These are phyloP conservation scores for Latheticus oryzae DNA, from an alignment of 2,888 invertebrate species.

Conservation along the genomic window DNA sequence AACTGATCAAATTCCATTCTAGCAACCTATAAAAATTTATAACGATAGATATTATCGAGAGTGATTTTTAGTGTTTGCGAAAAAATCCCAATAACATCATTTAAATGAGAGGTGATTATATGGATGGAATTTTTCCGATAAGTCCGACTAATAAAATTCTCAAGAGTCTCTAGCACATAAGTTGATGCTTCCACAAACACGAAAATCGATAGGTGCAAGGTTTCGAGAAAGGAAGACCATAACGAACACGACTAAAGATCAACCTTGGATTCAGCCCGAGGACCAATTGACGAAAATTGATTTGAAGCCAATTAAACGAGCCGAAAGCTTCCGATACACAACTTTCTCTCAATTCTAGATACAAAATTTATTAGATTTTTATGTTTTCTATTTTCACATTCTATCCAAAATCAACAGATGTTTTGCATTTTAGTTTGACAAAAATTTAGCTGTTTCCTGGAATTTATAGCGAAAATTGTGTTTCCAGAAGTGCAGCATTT, in stretches of 20 bases:
- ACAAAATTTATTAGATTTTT: too few species aligned
- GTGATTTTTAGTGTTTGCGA: conserved; percentile 24
- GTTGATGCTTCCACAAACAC: conserved; percentile 44
- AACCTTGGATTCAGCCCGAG: conserved; percentile 12
- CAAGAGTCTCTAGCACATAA: conserved; percentile 37
- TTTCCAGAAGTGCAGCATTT: too few species aligned
- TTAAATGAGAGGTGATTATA: conserved; percentile 33
- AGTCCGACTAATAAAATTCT: conserved; percentile 27
- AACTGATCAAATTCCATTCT: conserved; percentile 17
- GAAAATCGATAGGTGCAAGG: conserved; percentile 48
- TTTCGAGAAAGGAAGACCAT: conserved; percentile 39
- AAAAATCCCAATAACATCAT: conserved; percentile 24
- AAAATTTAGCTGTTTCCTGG: too few species aligned
- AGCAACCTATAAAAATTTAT: conserved; percentile 11
- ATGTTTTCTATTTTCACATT: too few species aligned
- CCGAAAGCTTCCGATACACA: too few species aligned
- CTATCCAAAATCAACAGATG: too few species aligned
- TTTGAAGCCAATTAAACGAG: conserved; percentile 1
- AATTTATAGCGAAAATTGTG: too few species aligned
- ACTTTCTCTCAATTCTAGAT: too few species aligned
- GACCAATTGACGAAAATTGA: conserved; percentile 5
- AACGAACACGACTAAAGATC: conserved; percentile 40
- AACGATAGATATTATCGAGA: too few species aligned
- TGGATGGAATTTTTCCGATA: conserved; percentile 32
- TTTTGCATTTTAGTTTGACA: too few species aligned